Conservation (phyloP, 2,113 vertebrate genomes). For the Elephantulus edwardii region DNA sequence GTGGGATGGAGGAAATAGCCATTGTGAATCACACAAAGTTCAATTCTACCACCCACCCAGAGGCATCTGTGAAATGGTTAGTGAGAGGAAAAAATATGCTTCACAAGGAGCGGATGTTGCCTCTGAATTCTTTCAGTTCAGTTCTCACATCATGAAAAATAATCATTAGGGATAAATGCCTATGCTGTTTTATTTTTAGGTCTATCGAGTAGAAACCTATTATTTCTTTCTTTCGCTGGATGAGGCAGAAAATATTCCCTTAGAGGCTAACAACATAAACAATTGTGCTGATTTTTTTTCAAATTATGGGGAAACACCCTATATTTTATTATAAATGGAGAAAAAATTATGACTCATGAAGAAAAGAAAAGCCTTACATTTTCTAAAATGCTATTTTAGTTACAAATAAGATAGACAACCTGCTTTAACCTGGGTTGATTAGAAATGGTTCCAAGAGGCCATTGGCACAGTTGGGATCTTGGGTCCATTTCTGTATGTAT, state of each 20-base stretch:
- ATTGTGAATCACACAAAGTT: slow-evolving; percentile 32
- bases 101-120: slow-evolving; percentile 47
- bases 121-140: slow-evolving; percentile 65
- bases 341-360: slow-evolving; percentile 7
- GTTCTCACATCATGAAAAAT: slow-evolving; percentile 64
- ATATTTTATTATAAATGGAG: neutral
- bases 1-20: neutral
- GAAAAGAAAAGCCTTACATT: slow-evolving; percentile 14
- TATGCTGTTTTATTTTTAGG: slow-evolving; percentile 65
- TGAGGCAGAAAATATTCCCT: slow-evolving; percentile 51
- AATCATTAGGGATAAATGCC: slow-evolving; percentile 41
- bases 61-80: neutral
- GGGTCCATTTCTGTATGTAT: neutral
- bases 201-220: slow-evolving; percentile 29
- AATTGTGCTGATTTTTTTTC: slow-evolving; percentile 44
- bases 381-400: slow-evolving; percentile 11
- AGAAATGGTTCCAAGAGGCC: neutral
- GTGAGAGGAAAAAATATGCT: slow-evolving; percentile 15
- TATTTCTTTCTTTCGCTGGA: slow-evolving; percentile 48
- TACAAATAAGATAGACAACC: neutral
- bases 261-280: slow-evolving; percentile 37
- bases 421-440: neutral
- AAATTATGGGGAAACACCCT: neutral
- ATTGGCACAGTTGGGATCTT: neutral
- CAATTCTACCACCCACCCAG: neutral